phyloP scores from a whole-genome alignment of 2,888 invertebrate species.

The Campoplex capitator region DNA sequence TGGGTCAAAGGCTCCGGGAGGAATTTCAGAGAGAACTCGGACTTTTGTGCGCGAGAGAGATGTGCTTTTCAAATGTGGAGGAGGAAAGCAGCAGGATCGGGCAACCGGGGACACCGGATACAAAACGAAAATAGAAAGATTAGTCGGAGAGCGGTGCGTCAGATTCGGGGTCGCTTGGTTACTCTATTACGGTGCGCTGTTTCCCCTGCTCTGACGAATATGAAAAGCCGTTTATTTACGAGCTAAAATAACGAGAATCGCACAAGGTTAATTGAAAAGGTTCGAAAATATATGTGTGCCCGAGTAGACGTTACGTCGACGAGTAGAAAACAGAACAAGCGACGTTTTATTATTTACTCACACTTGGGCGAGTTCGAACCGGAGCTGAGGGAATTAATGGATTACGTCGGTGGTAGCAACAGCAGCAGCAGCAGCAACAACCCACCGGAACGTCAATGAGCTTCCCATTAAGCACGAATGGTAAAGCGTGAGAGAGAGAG shows the following conservation, averaged over 20 bases:
- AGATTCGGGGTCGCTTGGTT: background rate
- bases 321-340: constrained; percentile 8
- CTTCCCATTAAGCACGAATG: constrained; percentile 46
- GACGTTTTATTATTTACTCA: constrained; percentile 1
- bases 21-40: background rate
- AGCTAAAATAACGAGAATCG: constrained; percentile 52
- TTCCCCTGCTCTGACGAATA: background rate
- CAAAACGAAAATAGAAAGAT: background rate
- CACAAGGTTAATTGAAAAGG: constrained; percentile 53
- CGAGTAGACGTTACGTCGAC: constrained; percentile 1
- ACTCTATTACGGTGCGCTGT: background rate
- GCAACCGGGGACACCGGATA: background rate
- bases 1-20: background rate
- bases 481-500: constrained; percentile 19
- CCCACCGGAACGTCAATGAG: constrained; percentile 10
- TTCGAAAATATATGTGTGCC: constrained; percentile 29
- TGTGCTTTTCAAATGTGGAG: background rate
- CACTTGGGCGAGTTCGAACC: background rate
- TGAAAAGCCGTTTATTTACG: background rate
- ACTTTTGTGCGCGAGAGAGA: background rate
- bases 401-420: constrained; percentile 1
- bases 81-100: background rate
- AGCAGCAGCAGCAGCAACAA: constrained; percentile 3
- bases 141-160: background rate
- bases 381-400: constrained; percentile 21